Evolutionary conservation across 2,888 invertebrate species (phyloP), one percentile per base, ranked within the genome.

Genomic region (Nomada hirtipes): DNA sequence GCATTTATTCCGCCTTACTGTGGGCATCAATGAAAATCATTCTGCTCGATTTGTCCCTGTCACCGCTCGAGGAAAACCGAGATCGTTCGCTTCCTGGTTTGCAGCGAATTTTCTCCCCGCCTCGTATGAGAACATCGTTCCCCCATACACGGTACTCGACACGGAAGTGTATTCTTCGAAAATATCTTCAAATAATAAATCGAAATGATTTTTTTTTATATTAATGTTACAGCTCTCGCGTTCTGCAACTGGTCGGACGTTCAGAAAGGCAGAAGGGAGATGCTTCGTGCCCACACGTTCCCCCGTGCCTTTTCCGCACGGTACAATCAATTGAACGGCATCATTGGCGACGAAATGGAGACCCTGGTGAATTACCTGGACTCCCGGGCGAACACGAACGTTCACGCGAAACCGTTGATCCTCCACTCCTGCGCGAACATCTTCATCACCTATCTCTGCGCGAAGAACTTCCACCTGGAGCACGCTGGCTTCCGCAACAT

Each of bases 231-330:
- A 96, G 96, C 96, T 74, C 92, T 96, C 86, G 96, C 96, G n/a
- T 96, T 96, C 88, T 96, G 96, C 91, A 95, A 96, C 90, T 96
- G 96, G 96, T 96, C 96, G 11, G 95, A 95, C 18, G 92, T 95
- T 0, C 96, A 96, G 87, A 96, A 95, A 88, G 92, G 94, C 0
- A 94, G 96, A 13, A 94, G 96, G 15, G 95, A 96, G 79, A 95
- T 96, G 94, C 92, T 96, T 7, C 94, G 94, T 73, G 94, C 94
- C 0, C 95, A 96, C 92, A 95, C 95, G 1, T 96, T 96, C 87
- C 96, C 96, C 0, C 93, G 95, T 55, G 94, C 95, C 1, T 95
- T 95, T 84, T 95, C 95, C n/a, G 90, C 94, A 55, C 95, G 95
- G 68, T 96, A 94, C 90, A 91, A 94, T 79, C 93, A 94, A 55